Evolutionary conservation across 35 echinoderm and acorn worm genomes (phyloP), one percentile per base, ranked within the genome.

Genomic region (Eucidaris tribuloides): DNA sequence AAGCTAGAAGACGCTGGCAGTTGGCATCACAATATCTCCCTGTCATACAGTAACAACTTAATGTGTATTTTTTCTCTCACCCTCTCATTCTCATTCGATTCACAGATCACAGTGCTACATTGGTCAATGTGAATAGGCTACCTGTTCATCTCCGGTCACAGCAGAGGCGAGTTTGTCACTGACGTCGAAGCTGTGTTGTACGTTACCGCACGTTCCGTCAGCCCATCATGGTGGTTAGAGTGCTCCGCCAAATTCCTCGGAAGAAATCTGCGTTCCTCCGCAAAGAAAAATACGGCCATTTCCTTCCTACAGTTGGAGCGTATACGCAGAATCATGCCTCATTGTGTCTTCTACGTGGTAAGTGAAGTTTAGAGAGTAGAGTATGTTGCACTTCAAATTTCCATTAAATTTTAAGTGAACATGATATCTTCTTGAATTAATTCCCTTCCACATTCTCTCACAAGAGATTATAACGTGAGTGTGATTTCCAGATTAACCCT

Each of bases 281-380:
- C 76, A n/a, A 88, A 81, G 71, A 88, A 88, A 58, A 88, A 48
- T 77, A 80, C 85, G 61, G 35, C 61, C 39, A 88, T 88, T 46
- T 58, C 85, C 58, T 88, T 80, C 58, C 81, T 22, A 63, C 80
- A 43, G 80, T 80, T 88, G 85, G 85, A 81, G 85, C 76, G 27
- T 80, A 80, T 44, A 76, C 85, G 37, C 60, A 79, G 56, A 88
- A 88, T 42, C 80, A 80, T 45, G 85, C 76, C 36, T 88, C 80
- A 88, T 58, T 80, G 78, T 27, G 36, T 88, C 28, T 88, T 79
- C 64, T 88, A 80, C 81, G 85, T 81, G 85, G 85, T 88, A 56
- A 88, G 85, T 76, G 28, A 3, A 54, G 49, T 13, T 13, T 54
- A 54, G 9, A 9, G n/a, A 9, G n/a, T 9, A 54, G n/a, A 13